Percentiles rank a stretch among this genome's conserved stretches.
phyloP scores from a whole-genome alignment of 2,113 vertebrate genomes.

The Progne subis region DNA sequence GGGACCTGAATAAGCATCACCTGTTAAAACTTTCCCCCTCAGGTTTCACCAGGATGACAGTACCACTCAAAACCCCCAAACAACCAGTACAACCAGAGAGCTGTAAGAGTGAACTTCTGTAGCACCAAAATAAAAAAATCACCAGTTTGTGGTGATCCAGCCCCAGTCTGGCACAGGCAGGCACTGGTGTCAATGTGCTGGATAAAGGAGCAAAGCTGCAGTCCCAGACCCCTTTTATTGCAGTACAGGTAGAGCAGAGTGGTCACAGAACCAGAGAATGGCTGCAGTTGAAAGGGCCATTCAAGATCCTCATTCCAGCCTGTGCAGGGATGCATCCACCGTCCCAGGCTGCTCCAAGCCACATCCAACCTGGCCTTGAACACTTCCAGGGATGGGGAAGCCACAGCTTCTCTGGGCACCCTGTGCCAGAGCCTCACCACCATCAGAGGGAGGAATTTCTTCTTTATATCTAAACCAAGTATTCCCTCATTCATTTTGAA shows the following conservation, averaged over 20 bases:
- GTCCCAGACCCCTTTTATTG: neutral
- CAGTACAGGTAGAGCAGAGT: neutral
- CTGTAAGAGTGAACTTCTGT: neutral
- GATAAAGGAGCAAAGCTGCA: neutral
- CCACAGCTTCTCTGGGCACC: neutral
- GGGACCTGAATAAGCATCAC: neutral
- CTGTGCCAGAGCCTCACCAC: neutral
- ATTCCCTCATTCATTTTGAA: neutral
- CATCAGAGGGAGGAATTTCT: neutral
- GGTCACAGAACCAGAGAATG: neutral
- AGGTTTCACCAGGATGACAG: accelerated
- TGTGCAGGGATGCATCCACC: neutral
- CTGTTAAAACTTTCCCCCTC: neutral
- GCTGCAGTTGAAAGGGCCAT: neutral
- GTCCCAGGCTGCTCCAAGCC: neutral
- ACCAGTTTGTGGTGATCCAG: neutral
- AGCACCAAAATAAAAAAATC: neutral
- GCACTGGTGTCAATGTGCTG: neutral
- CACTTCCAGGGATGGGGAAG: neutral
- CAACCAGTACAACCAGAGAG: neutral
- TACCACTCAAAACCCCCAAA: neutral
- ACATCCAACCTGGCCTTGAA: neutral
- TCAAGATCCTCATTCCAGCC: neutral
- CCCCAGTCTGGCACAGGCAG: neutral
- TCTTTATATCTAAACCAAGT: neutral